phyloP scores from a whole-genome alignment of 2,888 invertebrate genomes.

The Oscheius sp. region DNA sequence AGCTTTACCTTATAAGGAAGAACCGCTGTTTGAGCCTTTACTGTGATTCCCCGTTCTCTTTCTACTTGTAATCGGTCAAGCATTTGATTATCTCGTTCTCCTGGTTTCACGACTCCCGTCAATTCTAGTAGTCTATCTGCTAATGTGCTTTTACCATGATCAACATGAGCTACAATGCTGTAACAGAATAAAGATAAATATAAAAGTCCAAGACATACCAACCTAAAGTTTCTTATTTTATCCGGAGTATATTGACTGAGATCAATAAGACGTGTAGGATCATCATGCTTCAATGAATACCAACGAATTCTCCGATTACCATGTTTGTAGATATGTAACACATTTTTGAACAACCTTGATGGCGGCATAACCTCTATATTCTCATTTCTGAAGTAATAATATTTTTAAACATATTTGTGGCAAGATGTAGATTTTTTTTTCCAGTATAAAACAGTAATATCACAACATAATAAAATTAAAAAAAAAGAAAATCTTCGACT shows the following conservation, averaged over 20 bases:
- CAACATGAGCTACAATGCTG: conserved; percentile 96
- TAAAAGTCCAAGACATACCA: background rate
- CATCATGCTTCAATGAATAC: conserved; percentile 18
- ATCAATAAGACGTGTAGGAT: conserved; percentile 42
- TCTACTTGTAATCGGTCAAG: conserved; percentile 78
- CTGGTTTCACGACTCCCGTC: conserved; percentile 75
- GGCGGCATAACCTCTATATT: background rate
- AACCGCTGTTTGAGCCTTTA: conserved; percentile 95
- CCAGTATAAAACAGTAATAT: no score
- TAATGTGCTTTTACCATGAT: conserved; percentile 96
- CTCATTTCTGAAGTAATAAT: background rate
- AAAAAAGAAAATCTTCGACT: background rate
- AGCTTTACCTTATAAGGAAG: conserved; percentile 76
- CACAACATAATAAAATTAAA: no score
- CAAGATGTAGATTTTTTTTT: no score
- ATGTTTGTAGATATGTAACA: background rate
- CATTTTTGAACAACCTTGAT: background rate
- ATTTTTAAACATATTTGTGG: no score
- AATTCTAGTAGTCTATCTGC: conserved; percentile 93
- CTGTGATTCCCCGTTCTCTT: conserved; percentile 94
- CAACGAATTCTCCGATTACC: background rate
- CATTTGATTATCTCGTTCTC: conserved; percentile 40
- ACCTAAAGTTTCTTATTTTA: conserved; percentile 82
- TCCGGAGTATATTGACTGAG: conserved; percentile 51
- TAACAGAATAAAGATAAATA: conserved; percentile 70